These are phyloP conservation scores for Corynorhinus townsendii DNA, from an alignment of 2,113 vertebrate species.

Conservation along the genomic window DNA sequence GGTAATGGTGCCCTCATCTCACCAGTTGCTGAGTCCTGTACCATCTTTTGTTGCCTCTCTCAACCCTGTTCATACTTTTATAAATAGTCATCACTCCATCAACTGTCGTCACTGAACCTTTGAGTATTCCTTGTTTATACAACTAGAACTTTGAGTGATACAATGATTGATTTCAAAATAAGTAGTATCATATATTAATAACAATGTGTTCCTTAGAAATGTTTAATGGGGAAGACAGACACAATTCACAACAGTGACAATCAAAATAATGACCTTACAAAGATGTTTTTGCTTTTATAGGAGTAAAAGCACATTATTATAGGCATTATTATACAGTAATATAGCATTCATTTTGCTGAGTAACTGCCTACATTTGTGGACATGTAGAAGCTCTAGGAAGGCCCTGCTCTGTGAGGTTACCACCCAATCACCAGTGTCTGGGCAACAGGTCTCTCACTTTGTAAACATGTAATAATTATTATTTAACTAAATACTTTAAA, in stretches of 20 bases:
- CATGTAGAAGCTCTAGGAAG: not conserved
- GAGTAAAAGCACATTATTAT: not conserved
- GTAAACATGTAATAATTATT: not conserved
- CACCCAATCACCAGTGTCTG: not conserved
- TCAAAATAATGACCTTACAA: not conserved
- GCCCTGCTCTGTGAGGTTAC: not conserved
- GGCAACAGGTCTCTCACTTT: not conserved
- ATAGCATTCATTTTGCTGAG: not conserved
- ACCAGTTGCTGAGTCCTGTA: not conserved
- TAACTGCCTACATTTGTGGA: not conserved
- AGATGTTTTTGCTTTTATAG: not conserved
- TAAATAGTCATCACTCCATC: not conserved
- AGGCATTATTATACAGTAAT: not conserved
- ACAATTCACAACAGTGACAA: not conserved
- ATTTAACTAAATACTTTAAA: not conserved
- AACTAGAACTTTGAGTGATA: not conserved
- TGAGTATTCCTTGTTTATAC: not conserved
- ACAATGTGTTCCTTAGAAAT: not conserved
- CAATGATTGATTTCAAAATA: not conserved
- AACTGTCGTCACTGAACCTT: not conserved
- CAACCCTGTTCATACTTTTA: not conserved
- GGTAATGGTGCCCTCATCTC: rapidly evolving
- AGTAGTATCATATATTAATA: not conserved
- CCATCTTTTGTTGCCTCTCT: not conserved
- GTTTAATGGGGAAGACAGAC: not conserved